Evolutionary conservation across 2,888 invertebrate species (phyloP), one percentile per base, ranked within the genome.

Genomic region (Steromphala cineraria): DNA sequence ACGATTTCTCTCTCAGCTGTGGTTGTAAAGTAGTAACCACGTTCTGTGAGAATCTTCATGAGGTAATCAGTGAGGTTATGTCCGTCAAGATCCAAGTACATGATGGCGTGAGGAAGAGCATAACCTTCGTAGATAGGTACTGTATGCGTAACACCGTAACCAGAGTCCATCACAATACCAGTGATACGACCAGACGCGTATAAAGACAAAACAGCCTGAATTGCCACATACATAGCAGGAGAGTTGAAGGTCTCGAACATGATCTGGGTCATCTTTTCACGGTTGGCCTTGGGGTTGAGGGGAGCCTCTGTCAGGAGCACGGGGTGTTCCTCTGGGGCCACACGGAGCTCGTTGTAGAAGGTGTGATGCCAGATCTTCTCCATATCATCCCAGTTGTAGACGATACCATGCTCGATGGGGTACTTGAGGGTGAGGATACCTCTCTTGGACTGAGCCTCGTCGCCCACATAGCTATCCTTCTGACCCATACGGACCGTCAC

Each of bases 121-220:
- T 90, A 90, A 71, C 90, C 90, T 78, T 89, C 89, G 75, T 87
- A 89, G 84, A 89, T 98, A 94, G 98, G 97, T 81, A 97, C 97
- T 83, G 97, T 97, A 95, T 97, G 97, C 81, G 98, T 97, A 87
- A 98, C 98, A 94, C 98, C 98, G 94, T 98, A 98, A 87, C 98
- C 98, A 90, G 97, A 97, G 95, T 98, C 98, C 92, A 98, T 95
- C 85, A 98, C 98, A 94, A 98, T 97, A 95, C 98, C 98, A 94
- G 98, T 98, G 94, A 98, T 98, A 96, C 98, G 97, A 95, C 98
- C 98, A 93, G 97, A 97, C 87, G 98, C 98, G 94, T 98, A 98
- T 94, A 98, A 95, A 71, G 97, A 98, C 94, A 98, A 98, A 81
- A 98, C 98, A 83, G 98, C 98, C 94, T 98, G 98, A 87, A 96